Conservation (phyloP, 2,888 invertebrate species). For the Acanthosepion esculentum region DNA sequence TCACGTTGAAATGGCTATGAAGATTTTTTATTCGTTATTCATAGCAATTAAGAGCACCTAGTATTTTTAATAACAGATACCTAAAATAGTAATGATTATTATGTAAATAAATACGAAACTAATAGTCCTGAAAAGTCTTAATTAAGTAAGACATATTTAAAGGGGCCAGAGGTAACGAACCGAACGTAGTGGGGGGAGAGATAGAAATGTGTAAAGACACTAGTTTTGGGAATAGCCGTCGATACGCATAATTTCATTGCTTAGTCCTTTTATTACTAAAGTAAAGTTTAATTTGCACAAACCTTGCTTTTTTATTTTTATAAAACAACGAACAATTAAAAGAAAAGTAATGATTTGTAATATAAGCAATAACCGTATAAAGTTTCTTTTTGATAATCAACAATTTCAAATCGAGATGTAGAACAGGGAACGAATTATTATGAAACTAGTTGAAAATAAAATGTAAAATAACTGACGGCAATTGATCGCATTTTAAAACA, state of each 20-base stretch:
- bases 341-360: too few species aligned
- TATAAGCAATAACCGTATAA: too few species aligned
- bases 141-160: slow-evolving; percentile 33
- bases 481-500: not conserved
- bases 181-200: not conserved
- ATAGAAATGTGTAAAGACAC: not conserved
- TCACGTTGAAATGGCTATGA: not conserved
- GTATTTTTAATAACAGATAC: not conserved
- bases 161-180: slow-evolving; percentile 33
- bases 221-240: not conserved
- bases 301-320: too few species aligned
- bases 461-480: not conserved
- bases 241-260: not conserved
- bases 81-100: not conserved
- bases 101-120: slow-evolving; percentile 33
- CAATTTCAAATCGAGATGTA: not conserved
- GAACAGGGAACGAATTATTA: not conserved
- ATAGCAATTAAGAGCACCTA: not conserved
- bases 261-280: not conserved
- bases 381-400: not conserved
- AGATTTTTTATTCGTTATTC: not conserved
- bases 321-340: too few species aligned
- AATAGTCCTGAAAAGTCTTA: slow-evolving; percentile 33
- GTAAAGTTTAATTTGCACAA: too few species aligned
- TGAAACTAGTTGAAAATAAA: not conserved